These are phyloP conservation scores for Aplysia californica DNA, from an alignment of 1,140 invertebrate species.

Conservation along the genomic window DNA sequence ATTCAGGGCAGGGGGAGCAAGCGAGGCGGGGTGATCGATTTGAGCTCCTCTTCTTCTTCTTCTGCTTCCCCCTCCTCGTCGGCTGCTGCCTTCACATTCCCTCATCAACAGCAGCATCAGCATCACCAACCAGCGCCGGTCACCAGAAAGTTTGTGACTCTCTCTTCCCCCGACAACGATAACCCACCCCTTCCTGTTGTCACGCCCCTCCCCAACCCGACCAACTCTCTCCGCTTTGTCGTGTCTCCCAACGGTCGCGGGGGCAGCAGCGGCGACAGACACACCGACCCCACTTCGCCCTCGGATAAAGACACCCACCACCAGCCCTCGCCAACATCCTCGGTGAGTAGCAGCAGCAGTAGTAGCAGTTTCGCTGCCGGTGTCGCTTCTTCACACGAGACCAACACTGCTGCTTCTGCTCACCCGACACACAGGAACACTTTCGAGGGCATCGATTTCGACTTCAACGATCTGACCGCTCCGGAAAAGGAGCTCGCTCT, in stretches of 20 bases:
- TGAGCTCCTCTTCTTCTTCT: too few relatives aligned
- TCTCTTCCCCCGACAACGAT: conserved; percentile 5
- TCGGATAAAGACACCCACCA: too few relatives aligned
- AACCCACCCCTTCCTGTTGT: neutral
- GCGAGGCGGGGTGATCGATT: conserved; percentile 16
- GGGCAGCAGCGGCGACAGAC: neutral
- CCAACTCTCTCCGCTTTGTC: neutral
- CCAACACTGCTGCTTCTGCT: neutral
- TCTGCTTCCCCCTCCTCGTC: neutral
- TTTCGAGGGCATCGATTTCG: conserved; percentile 63
- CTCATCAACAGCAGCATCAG: neutral
- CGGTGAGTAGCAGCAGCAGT: neutral
- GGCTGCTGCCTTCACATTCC: neutral
- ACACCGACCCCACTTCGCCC: too few relatives aligned
- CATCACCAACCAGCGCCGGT: neutral
- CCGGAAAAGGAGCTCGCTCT: conserved; percentile 68
- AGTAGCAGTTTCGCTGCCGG: neutral
- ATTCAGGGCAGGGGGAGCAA: neutral
- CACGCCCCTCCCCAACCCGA: neutral
- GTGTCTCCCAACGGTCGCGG: neutral
- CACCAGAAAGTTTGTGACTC: conserved; percentile 14
- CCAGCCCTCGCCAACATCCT: too few relatives aligned
- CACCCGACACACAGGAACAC: conserved; percentile 47
- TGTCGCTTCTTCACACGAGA: too few relatives aligned
- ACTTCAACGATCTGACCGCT: conserved; percentile 67